phyloP scores from a whole-genome alignment of 2,797 vertebrate species.

The Acrossocheilus wenchowensis region DNA sequence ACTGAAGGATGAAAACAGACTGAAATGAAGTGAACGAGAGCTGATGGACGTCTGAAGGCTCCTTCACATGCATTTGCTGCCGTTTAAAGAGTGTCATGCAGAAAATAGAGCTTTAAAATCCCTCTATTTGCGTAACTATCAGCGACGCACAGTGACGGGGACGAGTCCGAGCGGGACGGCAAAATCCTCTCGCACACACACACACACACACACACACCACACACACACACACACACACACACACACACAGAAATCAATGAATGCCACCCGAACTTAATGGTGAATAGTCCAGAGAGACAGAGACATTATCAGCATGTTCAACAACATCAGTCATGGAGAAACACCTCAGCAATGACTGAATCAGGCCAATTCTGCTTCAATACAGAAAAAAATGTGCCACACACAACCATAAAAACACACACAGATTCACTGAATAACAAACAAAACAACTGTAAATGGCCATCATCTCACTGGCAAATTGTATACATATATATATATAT shows the following conservation, averaged over 20 bases:
- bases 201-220: neutral
- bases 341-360: conserved; percentile 54
- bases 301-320: neutral
- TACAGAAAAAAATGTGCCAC: neutral
- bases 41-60: conserved; percentile 39
- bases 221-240: neutral
- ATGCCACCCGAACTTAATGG: neutral
- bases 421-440: neutral
- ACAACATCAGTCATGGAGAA: neutral
- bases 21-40: conserved; percentile 17
- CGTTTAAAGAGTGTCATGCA: conserved; percentile 69
- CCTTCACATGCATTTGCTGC: conserved; percentile 51
- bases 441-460: neutral
- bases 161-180: conserved; percentile 5
- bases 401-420: neutral
- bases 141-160: conserved; percentile 73
- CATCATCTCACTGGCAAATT: neutral
- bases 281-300: neutral
- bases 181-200: neutral
- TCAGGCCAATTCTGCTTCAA: conserved; percentile 56
- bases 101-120: conserved; percentile 78
- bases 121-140: conserved; percentile 83
- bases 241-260: neutral
- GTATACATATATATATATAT: too few relatives aligned
- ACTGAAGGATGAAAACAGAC: neutral